These are phyloP conservation scores for Sebastolobus altivelis DNA, from an alignment of 2,797 vertebrate genomes.

Conservation along the genomic window DNA sequence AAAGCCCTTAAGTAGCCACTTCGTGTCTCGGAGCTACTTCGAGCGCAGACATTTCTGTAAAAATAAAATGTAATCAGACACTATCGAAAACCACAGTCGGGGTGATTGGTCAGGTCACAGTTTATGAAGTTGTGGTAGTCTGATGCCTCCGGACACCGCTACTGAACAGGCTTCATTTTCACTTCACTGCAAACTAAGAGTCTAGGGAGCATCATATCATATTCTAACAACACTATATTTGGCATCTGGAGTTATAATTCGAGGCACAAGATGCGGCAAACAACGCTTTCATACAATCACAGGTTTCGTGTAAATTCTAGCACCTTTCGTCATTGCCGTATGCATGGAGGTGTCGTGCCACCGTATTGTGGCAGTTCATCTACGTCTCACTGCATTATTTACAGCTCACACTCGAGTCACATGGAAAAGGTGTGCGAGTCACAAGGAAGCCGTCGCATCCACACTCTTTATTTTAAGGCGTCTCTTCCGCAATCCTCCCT, in stretches of 20 bases:
- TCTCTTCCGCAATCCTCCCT: conserved; percentile 13
- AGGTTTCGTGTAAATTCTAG: conserved; percentile 50
- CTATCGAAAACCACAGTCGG: neutral
- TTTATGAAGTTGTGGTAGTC: neutral
- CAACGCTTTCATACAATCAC: conserved; percentile 22
- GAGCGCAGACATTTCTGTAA: conserved; percentile 1
- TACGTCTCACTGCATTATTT: conserved; percentile 56
- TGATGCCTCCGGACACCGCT: neutral
- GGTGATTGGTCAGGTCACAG: conserved; percentile 12
- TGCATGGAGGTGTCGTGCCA: conserved; percentile 30
- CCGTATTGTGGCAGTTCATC: conserved; percentile 50
- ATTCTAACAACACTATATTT: conserved; percentile 30
- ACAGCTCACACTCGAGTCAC: conserved; percentile 35
- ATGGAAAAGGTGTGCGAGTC: conserved; percentile 45
- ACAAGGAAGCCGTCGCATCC: conserved; percentile 60
- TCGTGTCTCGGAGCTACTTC: conserved; percentile 1
- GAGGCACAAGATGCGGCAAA: conserved; percentile 13
- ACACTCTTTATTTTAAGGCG: conserved; percentile 35
- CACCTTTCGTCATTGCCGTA: conserved; percentile 34
- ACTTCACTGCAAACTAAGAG: neutral
- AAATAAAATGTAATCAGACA: conserved; percentile 32
- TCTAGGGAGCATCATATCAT: neutral
- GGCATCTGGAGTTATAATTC: conserved; percentile 22
- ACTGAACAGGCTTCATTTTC: neutral
- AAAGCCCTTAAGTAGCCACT: conserved; percentile 9